These are phyloP conservation scores for Dryobotodes eremita DNA, from an alignment of 2,888 invertebrate genomes.

Conservation along the genomic window DNA sequence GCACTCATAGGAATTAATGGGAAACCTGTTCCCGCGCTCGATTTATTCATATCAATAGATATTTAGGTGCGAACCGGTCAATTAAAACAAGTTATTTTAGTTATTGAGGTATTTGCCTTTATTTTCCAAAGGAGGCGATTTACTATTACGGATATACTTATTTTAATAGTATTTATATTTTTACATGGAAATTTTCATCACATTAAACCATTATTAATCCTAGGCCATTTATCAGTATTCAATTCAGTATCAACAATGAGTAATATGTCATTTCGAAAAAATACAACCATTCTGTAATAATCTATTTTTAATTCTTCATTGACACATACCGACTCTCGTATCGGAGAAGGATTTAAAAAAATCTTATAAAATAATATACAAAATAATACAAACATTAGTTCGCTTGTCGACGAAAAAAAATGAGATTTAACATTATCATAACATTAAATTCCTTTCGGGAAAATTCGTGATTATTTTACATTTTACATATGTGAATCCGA, in stretches of 20 bases:
- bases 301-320: slow-evolving; percentile 83
- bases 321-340: slow-evolving; percentile 77
- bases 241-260: slow-evolving; percentile 87
- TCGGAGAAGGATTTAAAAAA: slow-evolving; percentile 84
- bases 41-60: slow-evolving; percentile 46
- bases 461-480: slow-evolving; percentile 86
- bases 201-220: slow-evolving; percentile 87
- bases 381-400: slow-evolving; percentile 90
- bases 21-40: slow-evolving; percentile 54
- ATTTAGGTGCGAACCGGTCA: slow-evolving; percentile 64
- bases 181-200: slow-evolving; percentile 91
- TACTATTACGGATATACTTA: slow-evolving; percentile 90
- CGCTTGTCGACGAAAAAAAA: slow-evolving; percentile 81
- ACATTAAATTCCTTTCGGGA: slow-evolving; percentile 82
- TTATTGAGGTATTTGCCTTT: slow-evolving; percentile 90
- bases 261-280: slow-evolving; percentile 88
- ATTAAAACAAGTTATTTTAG: slow-evolving; percentile 84
- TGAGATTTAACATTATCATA: slow-evolving; percentile 87
- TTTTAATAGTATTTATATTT: slow-evolving; percentile 90
- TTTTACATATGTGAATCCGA: slow-evolving; percentile 80
- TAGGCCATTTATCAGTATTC: slow-evolving; percentile 89
- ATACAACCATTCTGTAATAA: slow-evolving; percentile 88
- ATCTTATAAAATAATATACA: slow-evolving; percentile 90
- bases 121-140: slow-evolving; percentile 90
- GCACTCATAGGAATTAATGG: slow-evolving; percentile 53